Percentiles rank a stretch among this genome's conserved stretches.
These are phyloP conservation scores for Drosophila pectinifera DNA, from an alignment of 1,140 invertebrate genomes.

Conservation along the genomic window DNA sequence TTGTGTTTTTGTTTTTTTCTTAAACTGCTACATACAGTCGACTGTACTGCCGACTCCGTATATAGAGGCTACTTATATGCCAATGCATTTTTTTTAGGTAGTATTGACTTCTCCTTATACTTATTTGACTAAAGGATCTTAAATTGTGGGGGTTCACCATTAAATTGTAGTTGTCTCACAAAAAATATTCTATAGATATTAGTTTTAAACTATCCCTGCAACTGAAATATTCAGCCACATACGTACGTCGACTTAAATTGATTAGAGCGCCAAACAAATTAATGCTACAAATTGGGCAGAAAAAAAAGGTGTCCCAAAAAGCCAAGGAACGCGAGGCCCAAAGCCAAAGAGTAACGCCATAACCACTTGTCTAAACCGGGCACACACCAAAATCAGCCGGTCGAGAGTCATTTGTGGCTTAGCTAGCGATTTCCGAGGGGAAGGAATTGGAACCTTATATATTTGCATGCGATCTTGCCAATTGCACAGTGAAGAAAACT, in stretches of 20 bases:
- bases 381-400: slow-evolving; percentile 12
- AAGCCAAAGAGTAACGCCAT: not conserved
- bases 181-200: not conserved
- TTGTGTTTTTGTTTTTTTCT: no score
- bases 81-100: no score
- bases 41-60: no score
- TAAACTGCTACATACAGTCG: no score
- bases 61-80: no score
- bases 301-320: slow-evolving; percentile 17
- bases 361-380: slow-evolving; percentile 19
- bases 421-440: slow-evolving; percentile 16
- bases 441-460: slow-evolving; percentile 12
- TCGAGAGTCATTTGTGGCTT: slow-evolving; percentile 32
- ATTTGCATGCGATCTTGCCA: slow-evolving; percentile 39
- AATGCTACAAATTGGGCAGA: slow-evolving; percentile 62
- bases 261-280: slow-evolving; percentile 55
- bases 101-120: no score
- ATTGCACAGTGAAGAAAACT: slow-evolving; percentile 31
- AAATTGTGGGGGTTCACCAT: no score
- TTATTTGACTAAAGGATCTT: no score
- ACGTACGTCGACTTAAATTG: slow-evolving; percentile 13
- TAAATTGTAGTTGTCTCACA: not conserved
- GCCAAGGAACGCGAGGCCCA: slow-evolving; percentile 17
- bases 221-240: not conserved
- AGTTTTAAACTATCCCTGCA: not conserved